Conservation (phyloP, 2,113 vertebrate species). For the Odontesthes bonariensis region DNA sequence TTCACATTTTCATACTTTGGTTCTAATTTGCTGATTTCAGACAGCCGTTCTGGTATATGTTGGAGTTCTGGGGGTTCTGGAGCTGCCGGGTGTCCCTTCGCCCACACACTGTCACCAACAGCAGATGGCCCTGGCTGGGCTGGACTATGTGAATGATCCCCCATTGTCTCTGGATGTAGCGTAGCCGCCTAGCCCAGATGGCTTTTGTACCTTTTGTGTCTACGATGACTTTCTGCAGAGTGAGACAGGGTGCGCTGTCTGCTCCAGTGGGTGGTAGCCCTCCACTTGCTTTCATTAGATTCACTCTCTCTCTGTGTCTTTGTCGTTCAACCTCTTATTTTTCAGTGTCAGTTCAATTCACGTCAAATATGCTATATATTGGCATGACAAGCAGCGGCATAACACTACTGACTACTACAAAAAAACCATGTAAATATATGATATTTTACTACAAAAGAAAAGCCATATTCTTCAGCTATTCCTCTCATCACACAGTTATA, state of each 20-base stretch:
- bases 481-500: background rate
- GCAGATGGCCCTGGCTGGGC: constrained; percentile 78
- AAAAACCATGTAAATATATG: constrained; percentile 25
- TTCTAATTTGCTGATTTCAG: constrained; percentile 55
- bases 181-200: constrained; percentile 80
- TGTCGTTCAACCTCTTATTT: constrained; percentile 50
- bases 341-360: constrained; percentile 40
- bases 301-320: constrained; percentile 48
- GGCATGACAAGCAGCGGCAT: constrained; percentile 8
- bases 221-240: constrained; percentile 67
- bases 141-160: constrained; percentile 66
- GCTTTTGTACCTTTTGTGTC: constrained; percentile 81
- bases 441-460: background rate
- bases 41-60: constrained; percentile 26
- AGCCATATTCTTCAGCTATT: background rate
- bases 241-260: constrained; percentile 71
- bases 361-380: constrained; percentile 27
- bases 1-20: constrained; percentile 59
- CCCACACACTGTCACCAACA: constrained; percentile 75
- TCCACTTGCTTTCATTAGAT: constrained; percentile 61
- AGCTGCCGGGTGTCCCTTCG: constrained; percentile 65
- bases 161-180: constrained; percentile 78
- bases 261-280: constrained; percentile 72
- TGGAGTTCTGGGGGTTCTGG: constrained; percentile 51
- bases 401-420: constrained; percentile 21